A percentile compares a stretch with the other conserved stretches of the same genome.
These are phyloP conservation scores for Trichoplusia ni DNA, from an alignment of 1,140 invertebrate genomes.

Conservation along the genomic window DNA sequence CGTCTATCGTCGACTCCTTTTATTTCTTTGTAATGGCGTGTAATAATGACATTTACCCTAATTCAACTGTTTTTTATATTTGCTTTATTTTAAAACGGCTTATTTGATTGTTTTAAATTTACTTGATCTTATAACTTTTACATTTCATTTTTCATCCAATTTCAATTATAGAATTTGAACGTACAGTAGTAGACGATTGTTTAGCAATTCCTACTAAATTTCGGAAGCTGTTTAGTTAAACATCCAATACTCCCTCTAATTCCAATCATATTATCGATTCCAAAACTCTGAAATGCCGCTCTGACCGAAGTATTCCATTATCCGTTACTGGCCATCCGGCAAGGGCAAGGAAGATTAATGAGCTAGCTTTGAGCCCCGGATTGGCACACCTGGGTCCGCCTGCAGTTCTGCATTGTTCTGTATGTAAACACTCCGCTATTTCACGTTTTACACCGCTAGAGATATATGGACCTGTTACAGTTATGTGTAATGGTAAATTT, in stretches of 20 bases:
- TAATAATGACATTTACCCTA: slow-evolving; percentile 29
- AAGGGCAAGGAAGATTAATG: slow-evolving; percentile 57
- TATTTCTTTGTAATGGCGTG: slow-evolving; percentile 35
- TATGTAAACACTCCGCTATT: slow-evolving; percentile 40
- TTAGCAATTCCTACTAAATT: too few relatives aligned
- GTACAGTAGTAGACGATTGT: too few relatives aligned
- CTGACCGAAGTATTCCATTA: slow-evolving; percentile 12
- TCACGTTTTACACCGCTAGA: slow-evolving; percentile 21
- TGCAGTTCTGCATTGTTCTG: slow-evolving; percentile 45
- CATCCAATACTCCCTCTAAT: background rate
- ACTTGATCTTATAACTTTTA: too few relatives aligned
- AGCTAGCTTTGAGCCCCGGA: slow-evolving; percentile 47
- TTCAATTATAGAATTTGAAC: too few relatives aligned
- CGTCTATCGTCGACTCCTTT: slow-evolving; percentile 16
- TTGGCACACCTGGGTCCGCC: slow-evolving; percentile 50
- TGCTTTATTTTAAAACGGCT: background rate
- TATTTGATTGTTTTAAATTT: background rate
- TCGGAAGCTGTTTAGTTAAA: too few relatives aligned
- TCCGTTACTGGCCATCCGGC: slow-evolving; percentile 20
- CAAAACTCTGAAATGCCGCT: background rate
- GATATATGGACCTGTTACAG: too few relatives aligned
- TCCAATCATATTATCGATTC: slow-evolving; percentile 3
- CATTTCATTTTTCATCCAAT: too few relatives aligned
- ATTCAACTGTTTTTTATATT: slow-evolving; percentile 20
- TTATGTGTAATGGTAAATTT: too few relatives aligned